phyloP scores from a whole-genome alignment of 2,113 vertebrate genomes.

The Canis aureus region DNA sequence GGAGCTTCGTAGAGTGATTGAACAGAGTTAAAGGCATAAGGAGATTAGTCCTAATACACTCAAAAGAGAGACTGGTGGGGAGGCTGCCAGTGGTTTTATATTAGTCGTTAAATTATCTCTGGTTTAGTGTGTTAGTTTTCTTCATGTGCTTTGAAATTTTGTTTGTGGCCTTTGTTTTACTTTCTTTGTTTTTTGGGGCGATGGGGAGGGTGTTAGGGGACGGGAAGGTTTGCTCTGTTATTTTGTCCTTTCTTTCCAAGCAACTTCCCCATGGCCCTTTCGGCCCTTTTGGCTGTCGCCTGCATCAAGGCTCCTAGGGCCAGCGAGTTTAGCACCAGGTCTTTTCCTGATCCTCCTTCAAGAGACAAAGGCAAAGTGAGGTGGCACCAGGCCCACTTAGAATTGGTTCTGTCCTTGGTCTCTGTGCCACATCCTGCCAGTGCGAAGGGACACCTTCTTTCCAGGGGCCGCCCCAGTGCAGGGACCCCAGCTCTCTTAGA shows the following conservation, averaged over 20 bases:
- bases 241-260: not conserved
- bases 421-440: not conserved
- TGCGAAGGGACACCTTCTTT: fast-evolving
- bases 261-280: not conserved
- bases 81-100: not conserved
- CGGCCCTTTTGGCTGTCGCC: not conserved
- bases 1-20: not conserved
- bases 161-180: not conserved
- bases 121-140: not conserved
- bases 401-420: not conserved
- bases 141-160: not conserved
- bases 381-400: not conserved
- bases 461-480: not conserved
- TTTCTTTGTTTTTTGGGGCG: not conserved
- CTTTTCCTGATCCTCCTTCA: not conserved
- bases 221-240: not conserved
- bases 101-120: not conserved
- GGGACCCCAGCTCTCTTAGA: not conserved
- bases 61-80: not conserved
- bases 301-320: not conserved
- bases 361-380: not conserved
- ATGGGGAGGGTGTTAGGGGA: not conserved
- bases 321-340: not conserved
- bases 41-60: too few relatives aligned
- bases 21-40: not conserved